Evolutionary conservation across 2,888 invertebrate genomes (phyloP), one percentile per base, ranked within the genome.

Genomic region (Xylota segnis): DNA sequence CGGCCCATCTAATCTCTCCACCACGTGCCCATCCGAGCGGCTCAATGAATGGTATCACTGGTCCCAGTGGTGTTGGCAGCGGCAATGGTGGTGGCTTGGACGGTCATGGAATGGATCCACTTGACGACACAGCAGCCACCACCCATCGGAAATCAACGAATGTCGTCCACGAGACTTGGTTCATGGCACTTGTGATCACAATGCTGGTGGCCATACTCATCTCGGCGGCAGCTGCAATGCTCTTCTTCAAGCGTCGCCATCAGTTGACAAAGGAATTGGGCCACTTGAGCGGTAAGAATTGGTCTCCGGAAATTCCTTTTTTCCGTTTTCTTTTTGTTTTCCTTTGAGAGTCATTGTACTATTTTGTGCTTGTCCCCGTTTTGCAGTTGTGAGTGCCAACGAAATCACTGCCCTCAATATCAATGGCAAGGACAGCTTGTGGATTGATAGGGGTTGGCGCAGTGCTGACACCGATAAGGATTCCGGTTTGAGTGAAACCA

Each of bases 391-490:
- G 34, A 93, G 92, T 89, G 93, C 92, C 71, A 93, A 92, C 89
- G 93, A 93, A 89, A 93, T 93, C 81, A 92, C 93, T 16, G 93
- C 93, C 1, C 87, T 93, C 81, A 93, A 92, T 88, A 91, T 92
- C 70, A 92, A 92, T 87, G 94, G 93, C 84, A 95, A 95, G 90
- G 95, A 95, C 89, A 94, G 94, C 84, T 91, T 95, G 43, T 95
- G 95, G 95, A 95, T 95, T 87, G 95, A 95, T 90, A 93, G 95
- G 79, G 95, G 95, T 45, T 95, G 95, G 95, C 93, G 95, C 83
- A 93, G 94, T 59, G 93, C 93, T 32, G 95, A 95, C 89, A 94
- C 94, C 32, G 94, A 94, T 89, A 95, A 95, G 90, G 95, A 95
- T 89, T 94, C 94, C 1, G 92, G 93, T 6, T 87, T 93, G 68